phyloP scores from a whole-genome alignment of 2,113 vertebrate genomes.

The Aplodontia rufa region DNA sequence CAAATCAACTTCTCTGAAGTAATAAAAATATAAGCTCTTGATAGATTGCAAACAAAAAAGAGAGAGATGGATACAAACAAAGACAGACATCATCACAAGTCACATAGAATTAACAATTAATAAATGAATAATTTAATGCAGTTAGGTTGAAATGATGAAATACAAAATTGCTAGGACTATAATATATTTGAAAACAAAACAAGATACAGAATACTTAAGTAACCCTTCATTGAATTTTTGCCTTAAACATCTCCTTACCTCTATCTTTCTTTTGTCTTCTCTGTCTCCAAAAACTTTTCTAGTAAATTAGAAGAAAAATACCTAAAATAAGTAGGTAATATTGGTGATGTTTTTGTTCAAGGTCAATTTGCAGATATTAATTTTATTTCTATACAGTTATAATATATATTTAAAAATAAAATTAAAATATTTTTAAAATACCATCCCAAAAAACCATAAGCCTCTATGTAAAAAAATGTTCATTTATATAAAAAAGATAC shows the following conservation, averaged over 20 bases:
- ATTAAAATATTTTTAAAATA: no score
- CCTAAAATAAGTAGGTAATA: no score
- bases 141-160: no score
- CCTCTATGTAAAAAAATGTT: no score
- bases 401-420: no score
- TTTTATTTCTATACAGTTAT: no score
- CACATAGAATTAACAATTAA: background rate
- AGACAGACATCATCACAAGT: background rate
- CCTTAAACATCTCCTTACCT: background rate
- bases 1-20: background rate
- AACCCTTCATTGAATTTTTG: background rate
- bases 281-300: background rate
- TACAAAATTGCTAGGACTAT: background rate
- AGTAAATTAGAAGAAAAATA: background rate
- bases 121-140: background rate
- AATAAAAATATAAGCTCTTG: background rate
- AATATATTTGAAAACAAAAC: background rate
- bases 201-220: background rate
- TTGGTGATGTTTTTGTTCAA: no score
- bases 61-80: background rate
- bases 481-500: no score
- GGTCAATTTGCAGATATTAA: no score
- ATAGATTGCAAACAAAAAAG: background rate
- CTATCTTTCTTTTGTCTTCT: no score
- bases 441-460: no score